phyloP scores from a whole-genome alignment of 2,888 invertebrate species.

The Hirudinaria manillensis region DNA sequence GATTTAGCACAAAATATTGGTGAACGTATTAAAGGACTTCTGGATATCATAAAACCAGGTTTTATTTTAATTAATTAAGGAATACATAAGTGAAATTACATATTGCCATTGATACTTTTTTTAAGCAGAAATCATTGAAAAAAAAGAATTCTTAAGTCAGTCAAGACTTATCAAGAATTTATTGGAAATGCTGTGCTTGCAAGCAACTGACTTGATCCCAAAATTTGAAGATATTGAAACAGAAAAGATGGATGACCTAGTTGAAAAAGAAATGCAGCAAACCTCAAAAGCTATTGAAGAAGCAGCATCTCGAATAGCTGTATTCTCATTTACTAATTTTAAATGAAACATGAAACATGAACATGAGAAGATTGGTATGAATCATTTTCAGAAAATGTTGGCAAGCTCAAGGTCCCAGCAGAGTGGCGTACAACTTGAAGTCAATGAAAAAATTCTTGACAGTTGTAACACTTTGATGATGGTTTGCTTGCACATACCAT shows the following conservation, averaged over 20 bases:
- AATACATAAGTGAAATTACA: too few species aligned
- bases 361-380: neutral
- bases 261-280: slow-evolving; percentile 79
- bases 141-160: too few species aligned
- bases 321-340: slow-evolving; percentile 47
- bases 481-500: slow-evolving; percentile 42
- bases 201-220: slow-evolving; percentile 49
- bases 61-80: too few species aligned
- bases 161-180: neutral
- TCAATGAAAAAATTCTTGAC: slow-evolving; percentile 91
- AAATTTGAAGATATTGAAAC: slow-evolving; percentile 51
- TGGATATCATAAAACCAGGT: too few species aligned
- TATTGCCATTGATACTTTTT: too few species aligned
- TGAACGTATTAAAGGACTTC: too few species aligned
- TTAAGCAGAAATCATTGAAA: too few species aligned
- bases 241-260: slow-evolving; percentile 66
- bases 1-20: too few species aligned
- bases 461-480: slow-evolving; percentile 89
- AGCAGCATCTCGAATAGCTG: slow-evolving; percentile 81
- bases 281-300: slow-evolving; percentile 92
- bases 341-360: neutral
- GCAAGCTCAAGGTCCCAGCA: slow-evolving; percentile 61
- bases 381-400: slow-evolving; percentile 52
- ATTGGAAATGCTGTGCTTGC: neutral
- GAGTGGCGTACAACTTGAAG: slow-evolving; percentile 88